Conservation (phyloP, 2,888 invertebrate species). For the Anthoptus insignis region DNA sequence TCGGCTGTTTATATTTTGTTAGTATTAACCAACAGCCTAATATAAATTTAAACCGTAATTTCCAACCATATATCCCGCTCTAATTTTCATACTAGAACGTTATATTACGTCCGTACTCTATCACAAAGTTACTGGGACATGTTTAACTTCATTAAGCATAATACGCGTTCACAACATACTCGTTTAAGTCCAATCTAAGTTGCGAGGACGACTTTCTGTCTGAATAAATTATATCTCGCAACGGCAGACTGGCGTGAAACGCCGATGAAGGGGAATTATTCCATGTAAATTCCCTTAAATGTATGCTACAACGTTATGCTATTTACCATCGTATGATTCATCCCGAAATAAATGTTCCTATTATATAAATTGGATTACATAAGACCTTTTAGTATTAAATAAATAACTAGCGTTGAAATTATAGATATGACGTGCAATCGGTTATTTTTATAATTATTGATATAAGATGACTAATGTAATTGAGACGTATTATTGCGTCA, state of each 20-base stretch:
- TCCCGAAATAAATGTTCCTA: background rate
- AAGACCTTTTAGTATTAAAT: too few species aligned
- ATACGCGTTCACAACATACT: slow-evolving; percentile 81
- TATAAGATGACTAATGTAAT: too few species aligned
- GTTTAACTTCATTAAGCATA: slow-evolving; percentile 86
- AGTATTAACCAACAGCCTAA: too few species aligned
- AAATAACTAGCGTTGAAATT: too few species aligned
- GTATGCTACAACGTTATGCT: slow-evolving; percentile 18
- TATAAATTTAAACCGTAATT: too few species aligned
- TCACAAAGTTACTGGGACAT: slow-evolving; percentile 70
- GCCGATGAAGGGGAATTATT: slow-evolving; percentile 48
- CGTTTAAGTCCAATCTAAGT: slow-evolving; percentile 87
- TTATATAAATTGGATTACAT: too few species aligned
- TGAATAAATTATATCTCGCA: slow-evolving; percentile 85
- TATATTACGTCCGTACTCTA: slow-evolving; percentile 64
- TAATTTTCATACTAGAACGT: slow-evolving; percentile 45
- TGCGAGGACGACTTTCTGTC: slow-evolving; percentile 80
- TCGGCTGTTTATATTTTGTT: too few species aligned
- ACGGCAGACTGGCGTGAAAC: slow-evolving; percentile 64
- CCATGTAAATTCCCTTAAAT: slow-evolving; percentile 51
- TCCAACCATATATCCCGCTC: too few species aligned
- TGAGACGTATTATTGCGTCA: too few species aligned
- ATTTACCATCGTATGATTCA: background rate
- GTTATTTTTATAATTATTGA: too few species aligned
- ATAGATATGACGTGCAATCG: too few species aligned